Base-by-base conservation (phyloP, 2,888 invertebrate genomes). In the Brachycybe producta region DNA sequence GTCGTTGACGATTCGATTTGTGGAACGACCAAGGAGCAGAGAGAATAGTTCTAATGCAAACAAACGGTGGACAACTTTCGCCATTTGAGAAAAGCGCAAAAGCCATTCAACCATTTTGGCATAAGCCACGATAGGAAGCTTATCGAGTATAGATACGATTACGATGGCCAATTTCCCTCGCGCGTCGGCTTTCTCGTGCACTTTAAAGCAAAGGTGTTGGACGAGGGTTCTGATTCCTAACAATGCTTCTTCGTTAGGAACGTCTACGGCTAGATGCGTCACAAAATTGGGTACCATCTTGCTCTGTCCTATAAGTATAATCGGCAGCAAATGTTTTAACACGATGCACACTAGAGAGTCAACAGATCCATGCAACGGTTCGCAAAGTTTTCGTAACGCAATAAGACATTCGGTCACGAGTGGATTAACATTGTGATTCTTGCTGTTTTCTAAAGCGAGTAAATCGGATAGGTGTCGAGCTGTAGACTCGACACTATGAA, bases 1-100 rank as follows among this genome's bases (percentile, higher is more conserved):
- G 19, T 51, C 19, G 42, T 23, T 24, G 43, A 19, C 26, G 35
- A 24, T n/a, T n/a, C n/a, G n/a, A n/a, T n/a, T n/a, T n/a, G n/a
- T n/a, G n/a, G n/a, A n/a, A 30, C 39, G 15, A 2, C 39, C 53
- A 27, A 75, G 55, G 27, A 73, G 59, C 52, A 66, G 65, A 0
- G 66, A 62, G 8, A 73, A 65, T 11, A 75, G 62, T 58, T 75
- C 75, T 45, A 74, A 62, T 2, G 70, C 69, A 59, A 73, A 71
- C 44, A 71, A 62, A 52, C 75, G 63, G 52, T 66, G 65, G 1
- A 61, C 59, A 36, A 71, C 68, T 62, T 69, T 70, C 24, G 63
- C 64, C 52, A 69, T 65, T 56, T 68, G 66, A 2, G 66, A 64
- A 40, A 65, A 61, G 23, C 58, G 57, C 43, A 61, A 58, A 17